Evolutionary conservation across 2,888 invertebrate species (phyloP).

Genomic region (Philhelius pedissequus): DNA sequence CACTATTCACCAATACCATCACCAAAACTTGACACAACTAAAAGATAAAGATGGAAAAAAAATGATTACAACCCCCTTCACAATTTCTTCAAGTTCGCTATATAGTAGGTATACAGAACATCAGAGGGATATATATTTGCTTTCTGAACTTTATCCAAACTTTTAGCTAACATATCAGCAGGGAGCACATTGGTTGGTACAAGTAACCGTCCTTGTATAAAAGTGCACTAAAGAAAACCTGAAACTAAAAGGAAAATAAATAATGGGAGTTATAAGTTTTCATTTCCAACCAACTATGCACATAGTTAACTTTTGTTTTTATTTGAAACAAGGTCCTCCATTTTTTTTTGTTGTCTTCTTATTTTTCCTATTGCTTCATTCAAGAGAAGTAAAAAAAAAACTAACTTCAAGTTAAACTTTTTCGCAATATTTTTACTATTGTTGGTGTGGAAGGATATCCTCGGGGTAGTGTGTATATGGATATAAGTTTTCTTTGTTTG

Average conservation of each 20-base stretch:
- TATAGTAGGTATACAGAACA: background rate
- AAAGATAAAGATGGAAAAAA: background rate
- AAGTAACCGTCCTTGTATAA: constrained; percentile 57
- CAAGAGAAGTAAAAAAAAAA: background rate
- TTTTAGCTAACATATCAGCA: constrained; percentile 63
- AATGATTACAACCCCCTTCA: background rate
- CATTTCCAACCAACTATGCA: constrained; percentile 62
- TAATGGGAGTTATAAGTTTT: constrained; percentile 67
- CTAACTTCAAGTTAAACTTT: constrained; percentile 39
- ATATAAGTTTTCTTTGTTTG: constrained; percentile 10
- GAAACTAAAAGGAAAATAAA: constrained; percentile 58
- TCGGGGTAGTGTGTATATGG: background rate
- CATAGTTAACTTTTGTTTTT: constrained; percentile 64
- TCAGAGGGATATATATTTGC: constrained; percentile 56
- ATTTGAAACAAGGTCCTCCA: constrained; percentile 32
- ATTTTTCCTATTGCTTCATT: background rate
- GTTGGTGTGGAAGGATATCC: background rate
- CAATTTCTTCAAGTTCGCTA: too few species aligned
- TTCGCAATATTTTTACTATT: background rate
- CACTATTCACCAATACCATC: background rate
- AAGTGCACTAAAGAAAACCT: constrained; percentile 59
- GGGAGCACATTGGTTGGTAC: constrained; percentile 38
- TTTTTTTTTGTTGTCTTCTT: background rate
- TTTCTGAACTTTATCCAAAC: constrained; percentile 67
- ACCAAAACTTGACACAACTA: background rate